Base-by-base conservation (phyloP, 2,797 vertebrate species). In the Choloepus didactylus region DNA sequence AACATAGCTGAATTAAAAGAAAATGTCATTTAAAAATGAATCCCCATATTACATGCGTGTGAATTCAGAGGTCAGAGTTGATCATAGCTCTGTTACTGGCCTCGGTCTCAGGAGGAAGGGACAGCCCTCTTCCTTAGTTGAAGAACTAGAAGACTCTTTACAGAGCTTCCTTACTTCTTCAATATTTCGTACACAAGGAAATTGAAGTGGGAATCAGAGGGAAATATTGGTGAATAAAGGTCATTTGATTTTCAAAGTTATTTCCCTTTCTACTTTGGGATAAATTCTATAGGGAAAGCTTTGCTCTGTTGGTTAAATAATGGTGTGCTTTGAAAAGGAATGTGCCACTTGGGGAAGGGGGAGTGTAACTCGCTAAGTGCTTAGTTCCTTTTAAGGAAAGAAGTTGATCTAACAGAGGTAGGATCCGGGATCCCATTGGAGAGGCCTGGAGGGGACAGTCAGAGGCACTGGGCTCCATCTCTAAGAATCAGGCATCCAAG, bases 21-120 rank as follows among this genome's bases (percentile, higher is more conserved):
- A 72, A 75, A 87, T 87, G 3, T 83, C 41, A 69, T 89, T 94
- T 93, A 38, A 80, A 87, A 72, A 51, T 35, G 27, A 73, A 19
- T 64, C 10, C 23, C 4, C 9, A 10, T 83, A 54, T 56, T 19
- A 35, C 31, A 0, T 73, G 56, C 31, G 6, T 76, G 15, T 41
- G 46, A 87, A 87, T 44, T 75, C 46, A 44, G 44, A 85, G 12
- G 31, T 41, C n/a, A 54, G 51, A 85, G 59, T n/a, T 84, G 19
- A 84, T 66, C 60, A 76, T 25, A 54, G n/a, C n/a, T 85, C 19
- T 85, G 38, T 23, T 1, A 19, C 7, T 60, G 56, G 31, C 7
- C 18, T 69, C 25, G n/a, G 9, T 76, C 64, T 72, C 6, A 46
- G n/a, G 31, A 54, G 18, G 23, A 76, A 89, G 5, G 14, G 10